These are phyloP conservation scores for Blastobasis lacticolella DNA, from an alignment of 2,888 invertebrate genomes.

Conservation along the genomic window DNA sequence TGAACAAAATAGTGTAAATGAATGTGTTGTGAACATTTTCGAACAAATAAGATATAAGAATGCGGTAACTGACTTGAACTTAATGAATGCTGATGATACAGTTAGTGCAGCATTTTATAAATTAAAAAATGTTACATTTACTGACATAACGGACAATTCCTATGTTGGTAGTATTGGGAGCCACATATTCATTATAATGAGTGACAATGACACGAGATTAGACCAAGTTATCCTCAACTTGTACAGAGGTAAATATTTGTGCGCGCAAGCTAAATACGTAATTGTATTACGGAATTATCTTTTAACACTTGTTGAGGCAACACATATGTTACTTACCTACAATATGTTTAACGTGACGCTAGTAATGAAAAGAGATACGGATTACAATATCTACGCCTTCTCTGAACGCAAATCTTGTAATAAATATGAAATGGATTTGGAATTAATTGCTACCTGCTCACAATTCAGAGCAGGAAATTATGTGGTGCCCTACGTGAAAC, in stretches of 20 bases:
- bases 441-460: slow-evolving; percentile 6
- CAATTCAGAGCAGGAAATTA: not conserved
- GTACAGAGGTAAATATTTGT: slow-evolving; percentile 25
- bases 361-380: slow-evolving; percentile 8
- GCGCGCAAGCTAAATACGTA: slow-evolving; percentile 28
- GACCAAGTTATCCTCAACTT: slow-evolving; percentile 15
- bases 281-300: slow-evolving; percentile 20
- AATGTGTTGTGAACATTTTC: too few species aligned
- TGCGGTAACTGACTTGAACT: slow-evolving; percentile 18
- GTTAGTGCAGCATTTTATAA: slow-evolving; percentile 19
- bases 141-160: slow-evolving; percentile 21
- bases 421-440: slow-evolving; percentile 2
- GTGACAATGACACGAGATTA: slow-evolving; percentile 20
- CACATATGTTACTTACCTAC: slow-evolving; percentile 18
- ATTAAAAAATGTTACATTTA: slow-evolving; percentile 17
- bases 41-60: not conserved
- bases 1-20: too few species aligned
- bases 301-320: slow-evolving; percentile 14
- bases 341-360: slow-evolving; percentile 20
- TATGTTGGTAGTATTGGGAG: slow-evolving; percentile 13
- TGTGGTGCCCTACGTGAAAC: not conserved
- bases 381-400: slow-evolving; percentile 14
- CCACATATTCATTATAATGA: slow-evolving; percentile 23
- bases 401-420: slow-evolving; percentile 7
- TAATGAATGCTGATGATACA: slow-evolving; percentile 20